Conservation (phyloP, 1,140 invertebrate genomes). For the Drosophila jambulina region DNA sequence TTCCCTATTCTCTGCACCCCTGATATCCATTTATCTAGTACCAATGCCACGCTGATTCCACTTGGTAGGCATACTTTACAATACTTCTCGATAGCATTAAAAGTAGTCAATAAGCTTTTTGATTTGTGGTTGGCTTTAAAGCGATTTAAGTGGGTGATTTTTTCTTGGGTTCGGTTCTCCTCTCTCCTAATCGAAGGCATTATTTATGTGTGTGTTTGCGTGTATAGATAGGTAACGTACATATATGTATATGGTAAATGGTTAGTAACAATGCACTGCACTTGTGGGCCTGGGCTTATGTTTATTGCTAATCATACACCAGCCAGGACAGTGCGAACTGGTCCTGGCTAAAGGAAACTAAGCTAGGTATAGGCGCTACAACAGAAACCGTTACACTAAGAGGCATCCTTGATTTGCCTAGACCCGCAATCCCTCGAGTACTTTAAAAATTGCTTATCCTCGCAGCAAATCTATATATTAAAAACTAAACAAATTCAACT, state of each 20-base stretch:
- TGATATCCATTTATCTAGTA: conserved; percentile 42
- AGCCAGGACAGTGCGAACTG: conserved; percentile 25
- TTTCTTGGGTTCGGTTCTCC: conserved; percentile 35
- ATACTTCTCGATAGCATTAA: conserved; percentile 31
- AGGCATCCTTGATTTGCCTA: conserved; percentile 74
- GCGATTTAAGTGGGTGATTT: conserved; percentile 68
- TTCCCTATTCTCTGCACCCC: conserved; percentile 5
- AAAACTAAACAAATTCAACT: conserved; percentile 76
- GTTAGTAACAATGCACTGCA: conserved; percentile 65
- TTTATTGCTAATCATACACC: conserved; percentile 64
- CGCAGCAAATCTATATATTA: conserved; percentile 57
- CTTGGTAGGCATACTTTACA: conserved; percentile 25
- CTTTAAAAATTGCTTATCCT: conserved; percentile 74
- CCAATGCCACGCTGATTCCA: conserved; percentile 11
- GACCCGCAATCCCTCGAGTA: conserved; percentile 66
- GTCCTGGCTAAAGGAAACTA: conserved; percentile 65
- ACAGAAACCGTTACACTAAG: conserved; percentile 82
- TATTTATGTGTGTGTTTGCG: conserved; percentile 32
- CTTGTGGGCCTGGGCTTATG: conserved; percentile 37
- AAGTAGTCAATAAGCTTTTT: conserved; percentile 77
- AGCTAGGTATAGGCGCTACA: conserved; percentile 66
- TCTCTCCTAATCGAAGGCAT: conserved; percentile 49
- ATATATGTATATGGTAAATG: conserved; percentile 35
- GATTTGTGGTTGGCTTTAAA: conserved; percentile 72
- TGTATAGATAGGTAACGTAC: conserved; percentile 53